A percentile compares a stretch with the other conserved stretches of the same genome.
Conservation (phyloP, 2,797 vertebrate genomes). For the Pantherophis vulpinus region DNA sequence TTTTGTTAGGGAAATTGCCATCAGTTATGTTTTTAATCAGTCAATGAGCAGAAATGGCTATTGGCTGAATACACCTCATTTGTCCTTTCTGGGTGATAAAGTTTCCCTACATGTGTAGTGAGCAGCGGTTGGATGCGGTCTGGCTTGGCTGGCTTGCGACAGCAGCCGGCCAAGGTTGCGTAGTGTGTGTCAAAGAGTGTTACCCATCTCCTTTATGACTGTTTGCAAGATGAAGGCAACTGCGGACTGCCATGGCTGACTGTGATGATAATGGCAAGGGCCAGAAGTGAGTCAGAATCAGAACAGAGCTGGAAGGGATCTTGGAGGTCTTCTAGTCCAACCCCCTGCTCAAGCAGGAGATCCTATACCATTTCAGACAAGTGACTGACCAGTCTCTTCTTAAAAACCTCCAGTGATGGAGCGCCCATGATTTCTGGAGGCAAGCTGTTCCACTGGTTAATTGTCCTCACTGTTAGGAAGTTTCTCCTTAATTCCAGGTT, state of each 20-base stretch:
- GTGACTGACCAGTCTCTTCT: no score
- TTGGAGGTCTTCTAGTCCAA: no score
- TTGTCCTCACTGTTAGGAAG: no score
- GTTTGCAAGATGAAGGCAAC: slow-evolving; percentile 43
- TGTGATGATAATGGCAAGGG: slow-evolving; percentile 18
- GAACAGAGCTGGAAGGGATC: no score
- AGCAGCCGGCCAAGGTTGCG: neutral
- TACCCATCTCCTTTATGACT: slow-evolving; percentile 8
- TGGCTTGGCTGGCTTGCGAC: neutral
- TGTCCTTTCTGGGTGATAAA: slow-evolving; percentile 66
- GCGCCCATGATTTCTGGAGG: no score
- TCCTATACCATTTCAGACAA: no score
- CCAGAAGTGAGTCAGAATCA: slow-evolving; percentile 15
- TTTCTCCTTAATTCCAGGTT: no score
- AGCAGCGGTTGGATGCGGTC: neutral
- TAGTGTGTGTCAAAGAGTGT: slow-evolving; percentile 26
- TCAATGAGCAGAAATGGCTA: slow-evolving; percentile 64
- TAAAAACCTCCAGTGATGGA: no score
- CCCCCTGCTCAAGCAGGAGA: no score
- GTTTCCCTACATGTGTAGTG: slow-evolving; percentile 58
- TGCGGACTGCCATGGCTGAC: slow-evolving; percentile 6
- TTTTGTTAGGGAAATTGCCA: slow-evolving; percentile 57
- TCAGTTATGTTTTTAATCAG: slow-evolving; percentile 67
- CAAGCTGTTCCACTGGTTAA: no score
- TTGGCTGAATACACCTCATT: slow-evolving; percentile 67